Conservation (phyloP, 2,797 vertebrate genomes). For the Meriones psammophilus region DNA sequence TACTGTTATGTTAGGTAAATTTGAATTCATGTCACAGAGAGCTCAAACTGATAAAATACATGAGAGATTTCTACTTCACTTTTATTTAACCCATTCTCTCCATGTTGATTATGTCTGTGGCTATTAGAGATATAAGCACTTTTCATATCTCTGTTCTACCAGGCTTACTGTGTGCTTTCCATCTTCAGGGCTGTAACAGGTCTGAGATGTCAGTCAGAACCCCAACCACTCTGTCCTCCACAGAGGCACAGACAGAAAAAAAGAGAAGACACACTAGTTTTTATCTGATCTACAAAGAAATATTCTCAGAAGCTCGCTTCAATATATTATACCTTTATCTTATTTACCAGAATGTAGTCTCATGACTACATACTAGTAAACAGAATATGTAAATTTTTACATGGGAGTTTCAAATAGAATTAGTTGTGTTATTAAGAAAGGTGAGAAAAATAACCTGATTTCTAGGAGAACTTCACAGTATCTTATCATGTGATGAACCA, state of each 20-base stretch:
- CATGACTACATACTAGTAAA: background rate
- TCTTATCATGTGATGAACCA: background rate
- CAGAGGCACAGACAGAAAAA: background rate
- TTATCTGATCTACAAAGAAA: background rate
- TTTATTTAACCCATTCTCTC: background rate
- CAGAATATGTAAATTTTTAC: background rate
- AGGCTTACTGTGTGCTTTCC: background rate
- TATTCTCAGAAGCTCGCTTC: background rate
- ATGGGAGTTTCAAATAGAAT: background rate
- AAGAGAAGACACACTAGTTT: background rate
- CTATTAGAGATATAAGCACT: background rate
- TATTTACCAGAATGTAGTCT: background rate
- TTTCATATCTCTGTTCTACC: background rate
- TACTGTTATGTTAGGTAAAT: background rate
- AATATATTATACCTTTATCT: background rate
- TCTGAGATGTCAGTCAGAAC: background rate
- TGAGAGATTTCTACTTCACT: background rate
- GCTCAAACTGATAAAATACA: background rate
- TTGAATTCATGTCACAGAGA: constrained; percentile 17
- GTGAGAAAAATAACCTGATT: background rate
- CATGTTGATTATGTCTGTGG: background rate
- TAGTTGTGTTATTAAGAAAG: constrained; percentile 25
- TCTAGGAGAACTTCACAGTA: background rate
- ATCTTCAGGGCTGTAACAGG: background rate
- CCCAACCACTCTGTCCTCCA: background rate